Evolutionary conservation across 2,888 invertebrate species (phyloP), one percentile per base, ranked within the genome.

Genomic region (Liodrosophila aerea): DNA sequence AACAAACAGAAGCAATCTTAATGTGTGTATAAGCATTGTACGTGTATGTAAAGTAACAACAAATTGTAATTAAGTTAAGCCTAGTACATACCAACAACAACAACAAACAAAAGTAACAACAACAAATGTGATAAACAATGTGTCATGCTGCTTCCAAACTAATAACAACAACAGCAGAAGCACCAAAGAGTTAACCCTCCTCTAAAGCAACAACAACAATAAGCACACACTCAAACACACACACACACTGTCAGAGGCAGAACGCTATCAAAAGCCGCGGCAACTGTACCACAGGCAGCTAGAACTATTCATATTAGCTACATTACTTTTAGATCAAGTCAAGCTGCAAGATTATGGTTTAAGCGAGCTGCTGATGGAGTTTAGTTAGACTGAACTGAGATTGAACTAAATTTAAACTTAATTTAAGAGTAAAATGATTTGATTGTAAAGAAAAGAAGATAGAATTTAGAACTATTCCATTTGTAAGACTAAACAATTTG

Each of bases 131-230:
- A 82, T 82, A 82, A 82, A 77, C 49, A 4, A 22, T 22, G 81
- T 84, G 81, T 81, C 85, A 81, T 81, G 78, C 82, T 82, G 85
- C 81, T 81, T 81, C 85, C 81, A 76, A 47, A 58, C 43, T 36
- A 68, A 64, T 52, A 67, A 53, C 39, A 59, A 50, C 8, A 40
- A 39, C 50, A 44, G 40, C 22, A 9, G 13, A 63, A 46, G 45
- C 70, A 60, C 68, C 70, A 70, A 67, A 67, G 64, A 63, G 47
- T n/a, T 22, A 46, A 58, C 29, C 51, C 60, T 69, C 54, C 60
- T 37, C 40, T 54, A 15, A 46, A 50, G 52, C 53, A 53, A 47
- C 43, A 52, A 39, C 31, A 57, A 68, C 37, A 59, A 54, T 11
- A 61, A 54, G 37, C 36, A 50, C 37, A 43, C 57, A 60, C 56